These are phyloP conservation scores for Mantis religiosa DNA, from an alignment of 2,888 invertebrate species.

Conservation along the genomic window DNA sequence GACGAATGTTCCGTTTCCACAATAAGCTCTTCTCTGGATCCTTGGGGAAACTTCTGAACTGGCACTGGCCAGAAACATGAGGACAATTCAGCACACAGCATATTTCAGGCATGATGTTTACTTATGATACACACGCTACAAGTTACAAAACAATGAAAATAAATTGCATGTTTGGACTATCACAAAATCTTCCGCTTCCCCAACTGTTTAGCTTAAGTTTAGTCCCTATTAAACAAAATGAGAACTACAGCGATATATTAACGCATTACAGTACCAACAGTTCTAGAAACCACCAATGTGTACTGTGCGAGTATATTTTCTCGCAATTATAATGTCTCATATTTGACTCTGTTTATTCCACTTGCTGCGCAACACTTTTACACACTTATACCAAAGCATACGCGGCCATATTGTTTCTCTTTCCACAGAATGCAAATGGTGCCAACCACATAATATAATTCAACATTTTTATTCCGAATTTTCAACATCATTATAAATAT, in stretches of 20 bases:
- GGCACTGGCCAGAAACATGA: background rate
- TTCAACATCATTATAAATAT: too few relatives aligned
- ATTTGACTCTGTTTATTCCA: background rate
- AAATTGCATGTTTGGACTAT: too few relatives aligned
- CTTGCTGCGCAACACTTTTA: background rate
- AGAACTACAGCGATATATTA: too few relatives aligned
- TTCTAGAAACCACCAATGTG: too few relatives aligned
- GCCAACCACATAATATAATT: background rate
- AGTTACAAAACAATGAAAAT: too few relatives aligned
- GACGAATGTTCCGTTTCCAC: background rate
- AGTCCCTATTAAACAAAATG: too few relatives aligned
- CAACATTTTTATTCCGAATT: too few relatives aligned
- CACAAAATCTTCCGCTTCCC: too few relatives aligned
- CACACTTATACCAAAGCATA: background rate
- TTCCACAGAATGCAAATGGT: background rate
- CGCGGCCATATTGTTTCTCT: background rate
- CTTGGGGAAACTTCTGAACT: background rate
- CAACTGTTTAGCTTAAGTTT: too few relatives aligned
- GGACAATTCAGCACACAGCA: background rate
- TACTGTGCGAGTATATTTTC: too few relatives aligned
- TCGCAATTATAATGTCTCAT: too few relatives aligned
- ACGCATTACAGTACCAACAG: too few relatives aligned
- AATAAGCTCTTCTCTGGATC: background rate
- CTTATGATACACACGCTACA: background rate
- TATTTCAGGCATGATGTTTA: background rate